Conservation (phyloP, 2,888 invertebrate species). For the Anticlea derivata region DNA sequence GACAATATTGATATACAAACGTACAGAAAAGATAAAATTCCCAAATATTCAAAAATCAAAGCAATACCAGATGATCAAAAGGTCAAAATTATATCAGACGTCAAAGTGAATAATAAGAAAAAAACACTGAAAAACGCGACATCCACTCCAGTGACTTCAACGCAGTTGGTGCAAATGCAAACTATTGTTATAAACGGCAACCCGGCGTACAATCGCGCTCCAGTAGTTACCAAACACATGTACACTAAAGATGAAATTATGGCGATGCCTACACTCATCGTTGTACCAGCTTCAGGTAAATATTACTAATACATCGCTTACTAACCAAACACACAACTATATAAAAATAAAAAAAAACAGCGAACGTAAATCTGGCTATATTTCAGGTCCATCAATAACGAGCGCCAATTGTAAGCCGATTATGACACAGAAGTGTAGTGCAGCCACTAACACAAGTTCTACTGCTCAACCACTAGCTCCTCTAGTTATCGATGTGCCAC, state of each 20-base stretch:
- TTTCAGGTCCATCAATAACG: slow-evolving; percentile 49
- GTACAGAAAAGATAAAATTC: slow-evolving; percentile 28
- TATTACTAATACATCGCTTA: slow-evolving; percentile 9
- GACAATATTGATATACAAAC: slow-evolving; percentile 36
- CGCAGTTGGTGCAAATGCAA: slow-evolving; percentile 61
- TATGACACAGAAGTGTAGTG: slow-evolving; percentile 35
- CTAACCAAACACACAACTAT: slow-evolving; percentile 1
- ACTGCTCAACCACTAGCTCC: slow-evolving; percentile 47
- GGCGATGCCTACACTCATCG: slow-evolving; percentile 81
- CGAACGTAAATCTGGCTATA: slow-evolving; percentile 15
- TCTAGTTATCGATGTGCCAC: slow-evolving; percentile 55
- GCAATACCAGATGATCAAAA: slow-evolving; percentile 56
- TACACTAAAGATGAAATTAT: slow-evolving; percentile 77
- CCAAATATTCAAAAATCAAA: slow-evolving; percentile 30
- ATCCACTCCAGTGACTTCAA: slow-evolving; percentile 44
- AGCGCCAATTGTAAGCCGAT: slow-evolving; percentile 38
- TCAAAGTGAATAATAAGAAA: slow-evolving; percentile 63
- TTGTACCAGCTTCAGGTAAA: slow-evolving; percentile 69
- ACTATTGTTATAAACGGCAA: slow-evolving; percentile 71
- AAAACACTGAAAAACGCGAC: slow-evolving; percentile 52
- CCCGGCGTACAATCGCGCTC: slow-evolving; percentile 54
- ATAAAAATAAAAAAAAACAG: neutral
- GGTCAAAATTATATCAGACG: slow-evolving; percentile 71
- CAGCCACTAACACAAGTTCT: slow-evolving; percentile 34
- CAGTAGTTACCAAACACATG: slow-evolving; percentile 38